These are phyloP conservation scores for Philereme transversata DNA, from an alignment of 2,888 invertebrate species.

Conservation along the genomic window DNA sequence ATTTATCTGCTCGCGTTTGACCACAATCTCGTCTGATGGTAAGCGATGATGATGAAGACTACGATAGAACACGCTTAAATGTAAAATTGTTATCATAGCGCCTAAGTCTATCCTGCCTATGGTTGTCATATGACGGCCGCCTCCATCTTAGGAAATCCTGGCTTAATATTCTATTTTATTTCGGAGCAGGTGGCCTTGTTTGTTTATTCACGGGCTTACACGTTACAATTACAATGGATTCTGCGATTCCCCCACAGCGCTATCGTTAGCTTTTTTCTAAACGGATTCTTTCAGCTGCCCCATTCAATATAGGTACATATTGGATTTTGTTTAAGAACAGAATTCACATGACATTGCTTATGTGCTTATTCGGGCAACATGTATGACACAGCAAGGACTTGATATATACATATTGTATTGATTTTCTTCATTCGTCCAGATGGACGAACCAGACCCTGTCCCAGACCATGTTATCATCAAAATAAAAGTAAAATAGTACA, in stretches of 20 bases:
- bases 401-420: too few relatives aligned
- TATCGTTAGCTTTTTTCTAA: conserved; percentile 41
- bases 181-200: conserved; percentile 59
- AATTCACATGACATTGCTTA: conserved; percentile 12
- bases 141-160: too few relatives aligned
- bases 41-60: too few relatives aligned
- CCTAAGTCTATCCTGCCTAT: too few relatives aligned
- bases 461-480: too few relatives aligned
- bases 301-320: conserved; percentile 26
- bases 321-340: conserved; percentile 14
- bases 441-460: too few relatives aligned
- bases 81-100: too few relatives aligned
- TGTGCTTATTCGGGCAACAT: conserved; percentile 3
- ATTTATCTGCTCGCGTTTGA: too few relatives aligned
- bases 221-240: conserved; percentile 55
- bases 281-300: conserved; percentile 26
- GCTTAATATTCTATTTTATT: conserved; percentile 43
- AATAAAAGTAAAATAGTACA: too few relatives aligned
- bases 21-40: too few relatives aligned
- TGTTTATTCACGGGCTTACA: conserved; percentile 59
- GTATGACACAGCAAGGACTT: neutral
- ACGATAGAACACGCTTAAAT: too few relatives aligned
- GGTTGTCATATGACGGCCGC: too few relatives aligned
- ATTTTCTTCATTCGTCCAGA: neutral
- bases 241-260: conserved; percentile 37